A percentile compares a stretch with the other conserved stretches of the same genome.
These are phyloP conservation scores for Petroica traversi DNA, from an alignment of 2,113 vertebrate genomes.

Conservation along the genomic window DNA sequence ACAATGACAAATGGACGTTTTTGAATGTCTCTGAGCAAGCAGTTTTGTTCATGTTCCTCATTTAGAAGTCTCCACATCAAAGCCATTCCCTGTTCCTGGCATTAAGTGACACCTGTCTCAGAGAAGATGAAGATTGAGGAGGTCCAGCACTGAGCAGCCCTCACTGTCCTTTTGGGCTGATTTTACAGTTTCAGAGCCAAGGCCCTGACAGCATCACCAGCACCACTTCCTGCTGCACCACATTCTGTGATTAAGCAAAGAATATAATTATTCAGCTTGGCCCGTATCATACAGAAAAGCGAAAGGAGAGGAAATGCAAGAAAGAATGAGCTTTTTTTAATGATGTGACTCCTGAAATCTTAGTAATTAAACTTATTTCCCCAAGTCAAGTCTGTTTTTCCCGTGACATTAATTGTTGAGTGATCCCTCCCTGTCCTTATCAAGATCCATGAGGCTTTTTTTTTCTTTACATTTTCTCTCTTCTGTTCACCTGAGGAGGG, in stretches of 20 bases:
- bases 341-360: neutral
- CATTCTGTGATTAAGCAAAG: neutral
- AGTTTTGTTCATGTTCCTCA: neutral
- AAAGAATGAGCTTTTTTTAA: neutral
- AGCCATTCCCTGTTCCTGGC: neutral
- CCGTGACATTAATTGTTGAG: neutral
- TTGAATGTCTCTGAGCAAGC: neutral
- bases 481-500: neutral
- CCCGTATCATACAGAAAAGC: neutral
- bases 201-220: neutral
- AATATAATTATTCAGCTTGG: neutral
- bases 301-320: neutral
- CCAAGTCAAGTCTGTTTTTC: too few relatives aligned
- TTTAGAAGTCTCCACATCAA: neutral
- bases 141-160: neutral
- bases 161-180: neutral
- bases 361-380: neutral
- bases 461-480: neutral
- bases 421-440: neutral
- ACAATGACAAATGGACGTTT: neutral
- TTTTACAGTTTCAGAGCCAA: neutral
- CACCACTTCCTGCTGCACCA: neutral
- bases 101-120: neutral
- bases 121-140: neutral
- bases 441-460: accelerated